phyloP scores from a whole-genome alignment of 2,797 vertebrate genomes.

The Fundulus diaphanus region DNA sequence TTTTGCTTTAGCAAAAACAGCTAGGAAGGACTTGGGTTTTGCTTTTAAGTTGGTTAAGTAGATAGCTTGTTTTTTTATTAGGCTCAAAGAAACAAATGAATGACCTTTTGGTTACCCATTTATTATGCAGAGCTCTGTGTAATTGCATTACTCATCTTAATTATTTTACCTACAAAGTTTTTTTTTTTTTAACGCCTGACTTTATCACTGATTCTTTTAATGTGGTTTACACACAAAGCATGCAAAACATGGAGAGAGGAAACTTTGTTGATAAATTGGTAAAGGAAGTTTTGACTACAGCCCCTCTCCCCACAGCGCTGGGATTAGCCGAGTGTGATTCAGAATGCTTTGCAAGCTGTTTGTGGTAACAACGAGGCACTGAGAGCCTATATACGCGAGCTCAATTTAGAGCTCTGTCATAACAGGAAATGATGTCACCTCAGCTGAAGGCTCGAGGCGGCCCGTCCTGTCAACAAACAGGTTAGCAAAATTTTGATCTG shows the following conservation, averaged over 20 bases:
- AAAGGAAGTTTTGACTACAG: slow-evolving; percentile 9
- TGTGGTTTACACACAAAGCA: background rate
- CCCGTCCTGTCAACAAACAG: slow-evolving; percentile 38
- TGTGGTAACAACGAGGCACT: slow-evolving; percentile 45
- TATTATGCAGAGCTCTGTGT: background rate
- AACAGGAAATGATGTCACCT: slow-evolving; percentile 75
- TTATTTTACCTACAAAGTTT: background rate
- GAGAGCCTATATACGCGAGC: slow-evolving; percentile 40
- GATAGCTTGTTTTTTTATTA: slow-evolving; percentile 3
- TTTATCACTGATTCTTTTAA: background rate
- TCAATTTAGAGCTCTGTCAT: slow-evolving; percentile 65
- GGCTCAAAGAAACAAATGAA: background rate
- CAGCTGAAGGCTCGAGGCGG: slow-evolving; percentile 10
- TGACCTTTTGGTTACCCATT: background rate
- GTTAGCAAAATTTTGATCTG: slow-evolving; percentile 21
- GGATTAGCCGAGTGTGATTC: slow-evolving; percentile 41
- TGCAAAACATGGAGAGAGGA: background rate
- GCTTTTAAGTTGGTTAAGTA: background rate
- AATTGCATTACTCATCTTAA: background rate
- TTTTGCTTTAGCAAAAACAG: background rate
- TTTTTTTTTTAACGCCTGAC: background rate
- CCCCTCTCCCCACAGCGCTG: slow-evolving; percentile 5
- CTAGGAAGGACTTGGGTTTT: background rate
- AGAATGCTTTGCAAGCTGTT: slow-evolving; percentile 42
- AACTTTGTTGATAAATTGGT: slow-evolving; percentile 14